phyloP scores from a whole-genome alignment of 2,888 invertebrate genomes.

The Empis stercorea region DNA sequence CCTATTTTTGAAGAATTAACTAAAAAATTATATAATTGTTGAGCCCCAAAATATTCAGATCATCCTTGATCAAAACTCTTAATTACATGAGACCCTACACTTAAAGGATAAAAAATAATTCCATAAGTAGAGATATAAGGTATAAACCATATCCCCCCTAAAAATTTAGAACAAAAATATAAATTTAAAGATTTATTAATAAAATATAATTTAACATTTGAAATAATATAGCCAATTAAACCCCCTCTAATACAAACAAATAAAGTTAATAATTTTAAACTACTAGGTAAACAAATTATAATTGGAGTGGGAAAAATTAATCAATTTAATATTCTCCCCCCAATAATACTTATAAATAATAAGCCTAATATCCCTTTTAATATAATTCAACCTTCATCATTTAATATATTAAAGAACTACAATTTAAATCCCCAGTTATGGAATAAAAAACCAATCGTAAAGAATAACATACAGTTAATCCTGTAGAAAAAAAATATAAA shows the following conservation, averaged over 20 bases:
- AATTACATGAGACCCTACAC: constrained; percentile 31
- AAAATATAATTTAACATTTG: constrained; percentile 36
- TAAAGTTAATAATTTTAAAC: constrained; percentile 43
- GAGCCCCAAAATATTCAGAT: constrained; percentile 37
- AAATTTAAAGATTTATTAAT: constrained; percentile 33
- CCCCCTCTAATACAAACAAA: constrained; percentile 38
- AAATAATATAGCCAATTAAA: constrained; percentile 36
- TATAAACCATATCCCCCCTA: constrained; percentile 41
- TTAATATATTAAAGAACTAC: constrained; percentile 37
- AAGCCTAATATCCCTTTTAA: constrained; percentile 36
- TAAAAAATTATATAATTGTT: constrained; percentile 34
- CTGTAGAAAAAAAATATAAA: constrained; percentile 41
- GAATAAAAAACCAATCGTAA: constrained; percentile 45
- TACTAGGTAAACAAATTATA: constrained; percentile 41
- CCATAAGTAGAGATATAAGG: constrained; percentile 39
- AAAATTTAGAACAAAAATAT: constrained; percentile 32
- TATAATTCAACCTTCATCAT: constrained; percentile 39
- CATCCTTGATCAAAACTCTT: constrained; percentile 41
- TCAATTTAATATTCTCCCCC: constrained; percentile 43
- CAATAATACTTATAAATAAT: constrained; percentile 32
- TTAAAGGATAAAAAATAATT: constrained; percentile 38
- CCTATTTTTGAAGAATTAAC: constrained; percentile 35
- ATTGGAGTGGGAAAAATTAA: constrained; percentile 41
- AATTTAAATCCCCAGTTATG: constrained; percentile 40
- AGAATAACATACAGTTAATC: constrained; percentile 44